A percentile compares a stretch with the other conserved stretches of the same genome.
Evolutionary conservation across 2,113 vertebrate species (phyloP).

Genomic region (Xyrauchen texanus): DNA sequence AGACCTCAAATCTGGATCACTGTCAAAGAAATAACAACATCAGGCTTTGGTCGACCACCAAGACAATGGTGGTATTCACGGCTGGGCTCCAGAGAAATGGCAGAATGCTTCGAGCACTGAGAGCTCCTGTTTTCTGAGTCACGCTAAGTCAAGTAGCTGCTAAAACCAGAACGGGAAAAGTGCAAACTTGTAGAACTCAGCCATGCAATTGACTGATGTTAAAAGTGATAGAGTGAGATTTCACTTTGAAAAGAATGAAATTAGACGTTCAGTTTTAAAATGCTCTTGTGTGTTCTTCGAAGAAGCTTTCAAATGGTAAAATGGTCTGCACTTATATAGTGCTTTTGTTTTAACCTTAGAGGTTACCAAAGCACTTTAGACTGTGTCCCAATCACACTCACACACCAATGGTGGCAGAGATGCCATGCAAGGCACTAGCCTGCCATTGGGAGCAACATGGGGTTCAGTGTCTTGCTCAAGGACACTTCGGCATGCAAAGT

Average conservation of each 20-base stretch:
- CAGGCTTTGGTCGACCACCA: not conserved
- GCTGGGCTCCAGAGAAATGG: slow-evolving; percentile 12
- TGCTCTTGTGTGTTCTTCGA: not conserved
- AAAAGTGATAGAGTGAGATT: slow-evolving; percentile 56
- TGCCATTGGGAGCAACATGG: too few relatives aligned
- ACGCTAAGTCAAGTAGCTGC: slow-evolving; percentile 7
- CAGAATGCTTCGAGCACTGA: slow-evolving; percentile 44
- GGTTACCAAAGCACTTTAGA: too few relatives aligned
- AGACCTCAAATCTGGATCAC: not conserved
- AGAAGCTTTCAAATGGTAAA: not conserved
- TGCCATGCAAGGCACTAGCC: too few relatives aligned
- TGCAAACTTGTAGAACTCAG: slow-evolving; percentile 9
- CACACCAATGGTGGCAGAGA: too few relatives aligned
- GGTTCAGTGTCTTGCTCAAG: too few relatives aligned
- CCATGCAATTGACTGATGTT: not conserved
- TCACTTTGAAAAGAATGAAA: not conserved
- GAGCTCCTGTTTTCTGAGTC: slow-evolving; percentile 42
- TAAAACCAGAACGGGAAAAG: slow-evolving; percentile 7
- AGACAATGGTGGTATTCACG: slow-evolving; percentile 13
- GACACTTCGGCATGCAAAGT: too few relatives aligned
- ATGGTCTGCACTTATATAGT: too few relatives aligned
- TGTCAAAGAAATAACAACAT: not conserved
- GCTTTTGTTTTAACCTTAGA: too few relatives aligned
- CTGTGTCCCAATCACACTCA: too few relatives aligned
- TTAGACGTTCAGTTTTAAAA: not conserved